These are phyloP conservation scores for Enteromius thamalakanensis DNA, from an alignment of 2,797 vertebrate genomes.

Conservation along the genomic window DNA sequence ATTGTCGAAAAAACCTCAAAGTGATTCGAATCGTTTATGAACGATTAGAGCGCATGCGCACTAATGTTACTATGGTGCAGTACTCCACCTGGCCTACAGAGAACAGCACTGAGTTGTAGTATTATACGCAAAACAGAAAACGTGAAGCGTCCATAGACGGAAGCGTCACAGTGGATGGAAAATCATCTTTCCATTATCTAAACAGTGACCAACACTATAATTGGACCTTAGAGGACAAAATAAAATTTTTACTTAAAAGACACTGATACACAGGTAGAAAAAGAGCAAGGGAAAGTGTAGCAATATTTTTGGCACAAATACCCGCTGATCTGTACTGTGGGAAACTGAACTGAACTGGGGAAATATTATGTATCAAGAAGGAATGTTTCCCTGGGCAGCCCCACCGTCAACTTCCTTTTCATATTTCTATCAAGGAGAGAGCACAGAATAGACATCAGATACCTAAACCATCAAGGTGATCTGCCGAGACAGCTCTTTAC, in stretches of 20 bases:
- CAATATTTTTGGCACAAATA: neutral
- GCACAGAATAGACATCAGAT: conserved; percentile 50
- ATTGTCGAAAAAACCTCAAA: neutral
- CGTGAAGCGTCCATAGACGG: neutral
- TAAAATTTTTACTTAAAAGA: neutral
- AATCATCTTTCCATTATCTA: neutral
- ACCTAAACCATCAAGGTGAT: conserved; percentile 43
- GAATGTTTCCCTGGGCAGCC: conserved; percentile 53
- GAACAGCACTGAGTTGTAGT: neutral
- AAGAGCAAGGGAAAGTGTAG: neutral
- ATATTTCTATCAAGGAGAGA: conserved; percentile 39
- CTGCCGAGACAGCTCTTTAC: conserved; percentile 52
- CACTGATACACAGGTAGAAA: neutral
- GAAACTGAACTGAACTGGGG: conserved; percentile 25
- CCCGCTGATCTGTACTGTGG: neutral
- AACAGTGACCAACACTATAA: neutral
- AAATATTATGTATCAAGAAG: conserved; percentile 52
- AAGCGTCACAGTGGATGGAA: neutral
- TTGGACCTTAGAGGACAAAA: neutral
- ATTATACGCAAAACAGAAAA: neutral
- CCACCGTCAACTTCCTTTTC: conserved; percentile 38
- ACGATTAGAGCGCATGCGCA: neutral
- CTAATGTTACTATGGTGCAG: neutral
- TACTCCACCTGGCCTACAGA: neutral
- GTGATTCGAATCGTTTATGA: neutral